Conservation (phyloP, 2,797 vertebrate species). For the Xerus rutilus region DNA sequence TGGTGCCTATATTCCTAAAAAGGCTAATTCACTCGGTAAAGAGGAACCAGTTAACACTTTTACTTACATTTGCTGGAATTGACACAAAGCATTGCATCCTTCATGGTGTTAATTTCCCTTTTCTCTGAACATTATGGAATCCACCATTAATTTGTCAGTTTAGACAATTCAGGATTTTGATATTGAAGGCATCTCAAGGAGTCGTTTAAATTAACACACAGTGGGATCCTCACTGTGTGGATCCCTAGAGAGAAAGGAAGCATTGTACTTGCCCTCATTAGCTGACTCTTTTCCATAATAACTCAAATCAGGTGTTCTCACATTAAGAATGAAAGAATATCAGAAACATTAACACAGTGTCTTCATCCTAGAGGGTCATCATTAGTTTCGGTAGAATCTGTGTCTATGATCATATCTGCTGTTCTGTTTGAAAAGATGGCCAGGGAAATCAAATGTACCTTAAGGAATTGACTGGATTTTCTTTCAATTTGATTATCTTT, state of each 20-base stretch:
- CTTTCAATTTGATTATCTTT: neutral
- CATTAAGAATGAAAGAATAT: neutral
- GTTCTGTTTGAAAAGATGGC: neutral
- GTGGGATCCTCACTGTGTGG: fast-evolving
- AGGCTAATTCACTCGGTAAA: neutral
- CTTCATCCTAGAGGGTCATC: neutral
- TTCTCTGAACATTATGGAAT: neutral
- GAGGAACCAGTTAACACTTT: neutral
- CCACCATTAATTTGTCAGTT: neutral
- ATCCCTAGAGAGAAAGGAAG: too few species aligned
- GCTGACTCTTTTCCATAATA: fast-evolving
- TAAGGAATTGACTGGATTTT: neutral
- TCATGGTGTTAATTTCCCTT: neutral
- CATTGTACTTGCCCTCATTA: fast-evolving
- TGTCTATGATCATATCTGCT: neutral
- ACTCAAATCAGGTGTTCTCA: neutral
- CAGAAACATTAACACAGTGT: neutral
- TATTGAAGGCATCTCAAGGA: neutral
- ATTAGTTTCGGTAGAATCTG: neutral
- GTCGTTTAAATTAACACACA: neutral
- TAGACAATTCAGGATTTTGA: neutral
- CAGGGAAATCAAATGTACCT: neutral
- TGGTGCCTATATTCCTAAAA: neutral
- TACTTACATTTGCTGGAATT: neutral
- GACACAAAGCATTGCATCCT: neutral